Percentiles rank a stretch among this genome's conserved stretches.
These are phyloP conservation scores for Tricholauxania praeusta DNA, from an alignment of 2,888 invertebrate genomes.

Conservation along the genomic window DNA sequence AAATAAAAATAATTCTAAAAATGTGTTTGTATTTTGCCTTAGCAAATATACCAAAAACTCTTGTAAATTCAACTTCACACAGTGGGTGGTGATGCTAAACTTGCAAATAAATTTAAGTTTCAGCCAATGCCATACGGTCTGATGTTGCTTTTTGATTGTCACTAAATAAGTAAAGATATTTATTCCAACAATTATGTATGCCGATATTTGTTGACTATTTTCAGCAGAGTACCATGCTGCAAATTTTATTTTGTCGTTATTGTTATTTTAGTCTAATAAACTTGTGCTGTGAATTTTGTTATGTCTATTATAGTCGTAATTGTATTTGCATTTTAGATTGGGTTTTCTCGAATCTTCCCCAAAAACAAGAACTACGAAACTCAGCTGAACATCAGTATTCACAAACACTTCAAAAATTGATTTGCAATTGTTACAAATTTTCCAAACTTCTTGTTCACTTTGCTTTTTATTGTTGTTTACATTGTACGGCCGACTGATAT, in stretches of 20 bases:
- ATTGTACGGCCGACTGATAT: not conserved
- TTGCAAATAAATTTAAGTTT: too few species aligned
- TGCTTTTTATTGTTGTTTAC: conserved; percentile 27
- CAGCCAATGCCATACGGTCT: too few species aligned
- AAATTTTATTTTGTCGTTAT: not conserved
- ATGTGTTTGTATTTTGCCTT: conserved; percentile 5
- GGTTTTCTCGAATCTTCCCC: not conserved
- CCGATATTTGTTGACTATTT: not conserved
- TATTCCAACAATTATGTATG: conserved; percentile 16
- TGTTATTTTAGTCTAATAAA: not conserved
- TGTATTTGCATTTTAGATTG: conserved; percentile 4
- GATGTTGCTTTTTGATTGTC: not conserved
- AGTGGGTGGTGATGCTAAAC: too few species aligned
- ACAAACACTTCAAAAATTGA: not conserved
- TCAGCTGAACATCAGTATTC: not conserved
- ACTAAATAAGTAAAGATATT: conserved; percentile 27
- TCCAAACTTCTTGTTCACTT: not conserved
- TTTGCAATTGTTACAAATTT: conserved; percentile 19
- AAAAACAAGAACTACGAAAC: not conserved
- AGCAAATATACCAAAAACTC: not conserved
- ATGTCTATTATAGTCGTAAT: not conserved
- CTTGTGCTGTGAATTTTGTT: not conserved
- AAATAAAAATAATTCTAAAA: not conserved
- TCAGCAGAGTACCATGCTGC: too few species aligned
- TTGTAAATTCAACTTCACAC: not conserved